These are phyloP conservation scores for Atrina japonica DNA, from an alignment of 2,888 invertebrate species.

Conservation along the genomic window DNA sequence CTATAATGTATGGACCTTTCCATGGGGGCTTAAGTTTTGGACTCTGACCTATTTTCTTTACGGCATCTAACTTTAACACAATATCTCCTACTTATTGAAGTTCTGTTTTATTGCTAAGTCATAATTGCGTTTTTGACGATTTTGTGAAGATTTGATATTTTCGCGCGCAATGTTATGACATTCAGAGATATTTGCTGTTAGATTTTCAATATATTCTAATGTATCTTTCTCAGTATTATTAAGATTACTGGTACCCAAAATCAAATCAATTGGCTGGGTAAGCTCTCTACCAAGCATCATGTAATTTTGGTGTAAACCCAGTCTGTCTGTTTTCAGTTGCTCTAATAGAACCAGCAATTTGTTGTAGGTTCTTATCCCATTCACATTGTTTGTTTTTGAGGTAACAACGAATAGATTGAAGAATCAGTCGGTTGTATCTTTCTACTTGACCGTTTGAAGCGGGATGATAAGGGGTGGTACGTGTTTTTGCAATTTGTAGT, in stretches of 20 bases:
- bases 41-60: conserved; percentile 30
- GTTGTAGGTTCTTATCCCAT: conserved; percentile 28
- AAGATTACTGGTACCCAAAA: conserved; percentile 8
- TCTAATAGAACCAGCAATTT: conserved; percentile 34
- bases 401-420: conserved; percentile 22
- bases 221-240: background rate
- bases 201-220: conserved; percentile 4
- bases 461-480: conserved; percentile 39
- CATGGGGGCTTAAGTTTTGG: conserved; percentile 36
- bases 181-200: conserved; percentile 3
- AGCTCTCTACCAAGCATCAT: conserved; percentile 46
- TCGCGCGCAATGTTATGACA: conserved; percentile 24
- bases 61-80: conserved; percentile 12
- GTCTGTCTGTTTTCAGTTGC: conserved; percentile 40
- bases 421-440: conserved; percentile 28
- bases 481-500: conserved; percentile 31
- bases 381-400: conserved; percentile 18
- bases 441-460: conserved; percentile 36
- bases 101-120: background rate
- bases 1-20: conserved; percentile 42
- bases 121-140: conserved; percentile 13
- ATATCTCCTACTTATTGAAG: background rate
- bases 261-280: conserved; percentile 23
- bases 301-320: conserved; percentile 39
- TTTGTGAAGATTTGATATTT: background rate